Evolutionary conservation across 1,140 invertebrate genomes (phyloP).

Genomic region (Danaus plexippus): DNA sequence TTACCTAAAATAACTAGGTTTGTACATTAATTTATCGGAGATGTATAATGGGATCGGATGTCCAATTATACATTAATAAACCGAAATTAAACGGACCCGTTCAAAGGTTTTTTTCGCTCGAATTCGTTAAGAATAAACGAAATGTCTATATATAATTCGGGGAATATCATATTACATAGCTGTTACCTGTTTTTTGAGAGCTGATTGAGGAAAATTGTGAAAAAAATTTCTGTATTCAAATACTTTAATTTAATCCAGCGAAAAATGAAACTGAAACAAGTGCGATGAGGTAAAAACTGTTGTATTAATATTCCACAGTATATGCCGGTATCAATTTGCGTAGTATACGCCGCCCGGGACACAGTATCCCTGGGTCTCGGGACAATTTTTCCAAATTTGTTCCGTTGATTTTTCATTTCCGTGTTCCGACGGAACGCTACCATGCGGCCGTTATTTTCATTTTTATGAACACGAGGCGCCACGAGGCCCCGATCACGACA

Average conservation of each 20-base stretch:
- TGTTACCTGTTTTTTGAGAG: no score
- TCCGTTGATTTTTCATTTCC: conserved; percentile 38
- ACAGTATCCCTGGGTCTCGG: conserved; percentile 21
- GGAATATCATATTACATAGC: no score
- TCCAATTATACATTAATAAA: no score
- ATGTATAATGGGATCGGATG: no score
- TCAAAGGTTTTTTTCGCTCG: no score
- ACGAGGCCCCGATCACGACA: conserved; percentile 4
- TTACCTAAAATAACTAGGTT: conserved; percentile 10
- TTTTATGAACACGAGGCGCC: conserved; percentile 6
- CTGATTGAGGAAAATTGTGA: no score
- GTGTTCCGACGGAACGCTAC: conserved; percentile 8
- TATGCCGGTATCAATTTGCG: conserved; percentile 14
- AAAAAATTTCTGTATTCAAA: no score
- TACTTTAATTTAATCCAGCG: no score
- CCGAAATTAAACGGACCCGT: no score
- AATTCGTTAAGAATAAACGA: no score
- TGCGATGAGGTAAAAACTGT: conserved; percentile 1
- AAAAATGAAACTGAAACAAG: neutral
- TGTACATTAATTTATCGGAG: no score
- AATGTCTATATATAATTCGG: no score
- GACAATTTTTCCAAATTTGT: conserved; percentile 44
- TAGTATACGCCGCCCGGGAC: conserved; percentile 5
- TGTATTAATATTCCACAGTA: conserved; percentile 9
- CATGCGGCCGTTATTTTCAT: conserved; percentile 9